A percentile compares a stretch with the other conserved stretches of the same genome.
Evolutionary conservation across 2,113 vertebrate species (phyloP).

Genomic region (Scomber colias): DNA sequence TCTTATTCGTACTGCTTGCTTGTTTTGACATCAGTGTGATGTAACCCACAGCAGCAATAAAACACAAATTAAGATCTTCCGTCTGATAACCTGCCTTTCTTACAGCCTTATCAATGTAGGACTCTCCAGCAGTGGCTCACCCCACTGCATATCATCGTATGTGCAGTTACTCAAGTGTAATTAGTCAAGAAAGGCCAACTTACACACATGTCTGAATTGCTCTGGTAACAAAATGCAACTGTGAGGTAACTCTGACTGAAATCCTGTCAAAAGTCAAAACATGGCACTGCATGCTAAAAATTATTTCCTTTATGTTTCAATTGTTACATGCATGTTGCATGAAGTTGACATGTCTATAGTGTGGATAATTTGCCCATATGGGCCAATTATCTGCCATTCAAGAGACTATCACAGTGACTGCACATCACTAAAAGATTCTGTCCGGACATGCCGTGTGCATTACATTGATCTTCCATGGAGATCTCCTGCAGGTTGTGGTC

Average conservation of each 20-base stretch:
- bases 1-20: constrained; percentile 39
- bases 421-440: not conserved
- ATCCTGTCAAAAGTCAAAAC: not conserved
- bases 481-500: constrained; percentile 74
- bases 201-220: constrained; percentile 5
- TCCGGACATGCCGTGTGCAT: constrained; percentile 51
- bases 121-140: constrained; percentile 37
- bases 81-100: constrained; percentile 52
- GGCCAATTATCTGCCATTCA: constrained; percentile 22
- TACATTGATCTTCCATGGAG: constrained; percentile 84
- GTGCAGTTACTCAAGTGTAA: constrained; percentile 39
- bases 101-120: constrained; percentile 63
- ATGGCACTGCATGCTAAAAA: not conserved
- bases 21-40: constrained; percentile 71
- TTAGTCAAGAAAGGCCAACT: constrained; percentile 27
- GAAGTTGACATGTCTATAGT: not conserved
- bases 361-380: not conserved
- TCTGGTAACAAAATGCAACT: not conserved
- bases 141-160: constrained; percentile 26
- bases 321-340: not conserved
- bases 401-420: not conserved
- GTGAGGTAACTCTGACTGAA: not conserved
- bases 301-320: not conserved
- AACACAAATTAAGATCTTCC: constrained; percentile 66
- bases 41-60: constrained; percentile 66